Evolutionary conservation across 2,888 invertebrate species (phyloP), one percentile per base, ranked within the genome.

Genomic region (Meiosimyza platycephala): DNA sequence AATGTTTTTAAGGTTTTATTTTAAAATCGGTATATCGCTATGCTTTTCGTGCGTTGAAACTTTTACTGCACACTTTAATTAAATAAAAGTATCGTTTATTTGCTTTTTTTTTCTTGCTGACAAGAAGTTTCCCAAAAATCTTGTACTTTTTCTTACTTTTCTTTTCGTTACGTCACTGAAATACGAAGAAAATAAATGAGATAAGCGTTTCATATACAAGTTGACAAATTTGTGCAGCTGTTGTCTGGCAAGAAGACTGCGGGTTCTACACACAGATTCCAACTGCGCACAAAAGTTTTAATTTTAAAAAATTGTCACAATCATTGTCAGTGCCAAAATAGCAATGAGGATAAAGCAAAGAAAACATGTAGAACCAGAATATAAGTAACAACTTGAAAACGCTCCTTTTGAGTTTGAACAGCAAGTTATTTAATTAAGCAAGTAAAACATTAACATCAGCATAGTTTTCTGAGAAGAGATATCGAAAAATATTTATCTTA

Each of bases 391-490:
- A 2, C 47, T 50, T 33, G 28, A 16, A 59, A 54, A 60, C 3
- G 13, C 16, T 33, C 47, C 2, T 48, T 40, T 18, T 33, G 62
- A 70, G 33, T 57, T 57, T 28, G 7, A 22, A 73, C 62, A 71
- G 51, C 70, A 71, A 71, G 76, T 79, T 75, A 76, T 75, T 72
- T 70, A 72, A 80, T 81, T 81, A 79, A 80, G 72, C 77, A 22
- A 13, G 13, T 55, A 22, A 57, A 28, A 57, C 57, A 57, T 57
- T 22, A 18, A 12, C 57, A n/a, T 57, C 57, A 28, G 15, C 22
- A 13, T 18, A 3, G 18, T 28, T 57, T 18, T 57, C 18, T 1
- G 0, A 57, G 28, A 40, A 7, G 40, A 40, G 40, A 9, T 40
- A 40, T 40, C 9, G 40, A 40, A 40, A 9, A 40, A 40, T 1